Percentiles rank a stretch among this genome's conserved stretches.
phyloP scores from a whole-genome alignment of 2,113 vertebrate species.

The Chitala chitala region DNA sequence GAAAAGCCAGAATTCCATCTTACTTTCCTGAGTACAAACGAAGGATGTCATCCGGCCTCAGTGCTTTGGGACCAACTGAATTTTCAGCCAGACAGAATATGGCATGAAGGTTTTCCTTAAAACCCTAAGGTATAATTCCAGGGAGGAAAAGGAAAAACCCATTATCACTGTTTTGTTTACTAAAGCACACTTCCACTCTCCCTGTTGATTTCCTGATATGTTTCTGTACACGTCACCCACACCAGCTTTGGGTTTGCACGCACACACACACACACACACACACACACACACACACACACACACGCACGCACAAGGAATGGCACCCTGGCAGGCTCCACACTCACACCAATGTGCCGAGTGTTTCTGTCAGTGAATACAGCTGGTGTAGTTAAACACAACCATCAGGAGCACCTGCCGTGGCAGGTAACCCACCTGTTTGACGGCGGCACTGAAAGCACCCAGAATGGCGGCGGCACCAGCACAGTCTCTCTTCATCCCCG shows the following conservation, averaged over 20 bases:
- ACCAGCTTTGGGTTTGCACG: no score
- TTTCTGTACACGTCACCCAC: no score
- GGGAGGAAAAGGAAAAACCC: constrained; percentile 10
- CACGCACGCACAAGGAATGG: no score
- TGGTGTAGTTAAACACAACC: no score
- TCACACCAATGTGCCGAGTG: no score
- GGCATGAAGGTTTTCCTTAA: constrained; percentile 94
- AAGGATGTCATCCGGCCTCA: constrained; percentile 92
- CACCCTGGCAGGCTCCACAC: no score
- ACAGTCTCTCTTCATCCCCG: constrained; percentile 97
- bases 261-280: no score
- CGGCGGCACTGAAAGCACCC: constrained; percentile 86
- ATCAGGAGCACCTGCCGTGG: no score
- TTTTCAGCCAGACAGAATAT: constrained; percentile 96
- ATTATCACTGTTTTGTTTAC: no score
- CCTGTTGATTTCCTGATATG: no score
- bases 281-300: no score
- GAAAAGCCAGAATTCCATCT: constrained; percentile 51
- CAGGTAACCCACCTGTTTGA: constrained; percentile 85
- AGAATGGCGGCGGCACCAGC: constrained; percentile 91
- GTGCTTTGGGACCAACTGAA: constrained; percentile 82
- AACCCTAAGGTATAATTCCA: constrained; percentile 66
- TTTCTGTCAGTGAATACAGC: no score
- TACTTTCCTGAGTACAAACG: constrained; percentile 97
- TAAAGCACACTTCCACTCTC: background rate